Conservation (phyloP, 2,113 vertebrate genomes). For the Beaufortia kweichowensis region DNA sequence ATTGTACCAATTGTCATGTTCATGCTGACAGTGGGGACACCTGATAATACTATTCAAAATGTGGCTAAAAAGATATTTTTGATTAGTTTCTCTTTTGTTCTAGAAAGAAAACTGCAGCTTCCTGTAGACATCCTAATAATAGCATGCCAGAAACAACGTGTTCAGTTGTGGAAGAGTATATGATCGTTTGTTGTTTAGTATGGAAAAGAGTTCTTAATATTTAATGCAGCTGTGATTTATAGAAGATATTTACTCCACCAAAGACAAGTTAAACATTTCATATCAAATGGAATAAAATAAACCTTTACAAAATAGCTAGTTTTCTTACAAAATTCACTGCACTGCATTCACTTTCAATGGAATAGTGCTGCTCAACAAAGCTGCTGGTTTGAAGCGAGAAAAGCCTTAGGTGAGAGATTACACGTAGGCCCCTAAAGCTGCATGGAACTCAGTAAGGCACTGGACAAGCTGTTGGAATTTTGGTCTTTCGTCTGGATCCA, state of each 20-base stretch:
- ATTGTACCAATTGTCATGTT: slow-evolving; percentile 19
- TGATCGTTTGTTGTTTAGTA: background rate
- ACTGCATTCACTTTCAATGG: slow-evolving; percentile 74
- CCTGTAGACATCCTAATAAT: slow-evolving; percentile 17
- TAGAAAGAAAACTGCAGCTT: slow-evolving; percentile 39
- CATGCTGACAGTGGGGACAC: background rate
- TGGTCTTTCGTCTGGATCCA: slow-evolving; percentile 95
- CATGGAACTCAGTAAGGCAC: slow-evolving; percentile 97
- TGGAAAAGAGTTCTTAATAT: background rate
- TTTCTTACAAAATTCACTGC: slow-evolving; percentile 73
- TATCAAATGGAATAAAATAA: slow-evolving; percentile 60
- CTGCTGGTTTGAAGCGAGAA: slow-evolving; percentile 31
- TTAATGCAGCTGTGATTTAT: slow-evolving; percentile 14
- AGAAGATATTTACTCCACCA: background rate
- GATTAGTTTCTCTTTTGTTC: background rate
- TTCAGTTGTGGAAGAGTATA: slow-evolving; percentile 7
- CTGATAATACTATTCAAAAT: slow-evolving; percentile 28
- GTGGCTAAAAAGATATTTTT: slow-evolving; percentile 14
- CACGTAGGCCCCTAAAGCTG: slow-evolving; percentile 93
- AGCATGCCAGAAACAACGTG: slow-evolving; percentile 21
- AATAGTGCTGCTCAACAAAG: slow-evolving; percentile 54
- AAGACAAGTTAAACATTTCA: slow-evolving; percentile 29
- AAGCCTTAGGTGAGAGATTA: slow-evolving; percentile 67
- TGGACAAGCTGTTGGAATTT: slow-evolving; percentile 99
- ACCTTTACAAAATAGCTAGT: slow-evolving; percentile 64